phyloP scores from a whole-genome alignment of 2,113 vertebrate genomes.

The Azemiops feae region DNA sequence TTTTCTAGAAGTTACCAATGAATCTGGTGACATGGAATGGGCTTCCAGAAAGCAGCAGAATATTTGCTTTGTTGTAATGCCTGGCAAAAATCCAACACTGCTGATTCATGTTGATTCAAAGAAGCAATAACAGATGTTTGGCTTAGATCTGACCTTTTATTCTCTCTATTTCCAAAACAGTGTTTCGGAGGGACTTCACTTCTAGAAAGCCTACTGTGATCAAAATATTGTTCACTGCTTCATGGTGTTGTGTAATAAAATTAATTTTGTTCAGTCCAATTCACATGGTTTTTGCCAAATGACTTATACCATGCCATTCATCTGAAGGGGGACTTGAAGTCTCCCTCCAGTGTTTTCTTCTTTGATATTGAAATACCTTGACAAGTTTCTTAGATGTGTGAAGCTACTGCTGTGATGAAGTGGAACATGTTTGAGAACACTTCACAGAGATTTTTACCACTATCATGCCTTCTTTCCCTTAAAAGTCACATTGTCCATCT shows the following conservation, averaged over 20 bases:
- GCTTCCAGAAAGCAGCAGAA: constrained; percentile 10
- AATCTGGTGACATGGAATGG: not conserved
- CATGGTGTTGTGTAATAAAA: constrained; percentile 56
- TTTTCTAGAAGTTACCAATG: constrained; percentile 3
- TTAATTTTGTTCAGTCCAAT: constrained; percentile 54
- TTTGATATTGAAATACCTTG: not conserved
- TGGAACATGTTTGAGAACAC: not conserved
- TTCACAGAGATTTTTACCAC: not conserved
- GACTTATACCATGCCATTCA: constrained; percentile 59
- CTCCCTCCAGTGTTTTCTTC: not conserved
- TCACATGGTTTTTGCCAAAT: constrained; percentile 52
- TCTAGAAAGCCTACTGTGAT: constrained; percentile 59
- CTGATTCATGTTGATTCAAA: constrained; percentile 61
- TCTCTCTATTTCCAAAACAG: constrained; percentile 35
- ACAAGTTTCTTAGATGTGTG: not conserved
- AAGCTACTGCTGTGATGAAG: rapidly evolving
- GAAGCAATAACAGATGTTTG: constrained; percentile 47
- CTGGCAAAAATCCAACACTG: constrained; percentile 42
- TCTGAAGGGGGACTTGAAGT: constrained; percentile 17
- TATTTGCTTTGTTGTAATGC: constrained; percentile 4
- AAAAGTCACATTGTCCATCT: not conserved
- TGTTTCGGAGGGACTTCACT: constrained; percentile 51
- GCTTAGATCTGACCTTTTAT: constrained; percentile 39
- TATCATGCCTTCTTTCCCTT: not conserved
- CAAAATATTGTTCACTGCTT: constrained; percentile 49